A percentile compares a stretch with the other conserved stretches of the same genome.
These are phyloP conservation scores for Lepeophtheirus salmonis DNA, from an alignment of 1,140 invertebrate genomes.

Conservation along the genomic window DNA sequence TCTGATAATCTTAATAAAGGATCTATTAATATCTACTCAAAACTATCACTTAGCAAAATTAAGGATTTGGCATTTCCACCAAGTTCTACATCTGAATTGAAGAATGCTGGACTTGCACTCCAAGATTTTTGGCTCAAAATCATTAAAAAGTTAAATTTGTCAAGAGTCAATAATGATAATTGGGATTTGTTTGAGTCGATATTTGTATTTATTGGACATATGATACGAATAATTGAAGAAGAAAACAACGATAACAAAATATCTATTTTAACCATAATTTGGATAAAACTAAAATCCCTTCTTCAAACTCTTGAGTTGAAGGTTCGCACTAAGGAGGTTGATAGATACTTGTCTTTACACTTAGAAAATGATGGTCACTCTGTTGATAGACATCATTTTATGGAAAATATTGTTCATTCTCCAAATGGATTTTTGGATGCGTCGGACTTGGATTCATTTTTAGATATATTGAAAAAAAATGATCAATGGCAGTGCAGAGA, in stretches of 20 bases:
- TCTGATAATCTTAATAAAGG: neutral
- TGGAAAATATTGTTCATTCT: neutral
- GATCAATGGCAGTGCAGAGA: neutral
- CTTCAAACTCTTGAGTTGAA: neutral
- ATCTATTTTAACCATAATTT: neutral
- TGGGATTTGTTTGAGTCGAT: neutral
- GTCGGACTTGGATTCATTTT: neutral
- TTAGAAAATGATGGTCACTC: neutral
- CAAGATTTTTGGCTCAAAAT: neutral
- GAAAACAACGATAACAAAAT: neutral
- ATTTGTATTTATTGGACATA: neutral
- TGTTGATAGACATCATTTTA: neutral
- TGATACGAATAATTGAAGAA: neutral
- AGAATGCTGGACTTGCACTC: neutral
- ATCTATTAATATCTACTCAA: neutral
- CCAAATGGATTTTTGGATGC: neutral
- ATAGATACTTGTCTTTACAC: neutral
- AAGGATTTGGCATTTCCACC: neutral
- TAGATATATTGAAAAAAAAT: constrained; percentile 1
- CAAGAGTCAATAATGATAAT: neutral
- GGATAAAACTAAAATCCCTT: neutral
- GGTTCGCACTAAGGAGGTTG: neutral
- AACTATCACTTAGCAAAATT: neutral
- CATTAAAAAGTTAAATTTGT: too few relatives aligned
- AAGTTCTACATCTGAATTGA: neutral